Base-by-base conservation (phyloP, 2,888 invertebrate genomes). In the Microctonus hyperodae region DNA sequence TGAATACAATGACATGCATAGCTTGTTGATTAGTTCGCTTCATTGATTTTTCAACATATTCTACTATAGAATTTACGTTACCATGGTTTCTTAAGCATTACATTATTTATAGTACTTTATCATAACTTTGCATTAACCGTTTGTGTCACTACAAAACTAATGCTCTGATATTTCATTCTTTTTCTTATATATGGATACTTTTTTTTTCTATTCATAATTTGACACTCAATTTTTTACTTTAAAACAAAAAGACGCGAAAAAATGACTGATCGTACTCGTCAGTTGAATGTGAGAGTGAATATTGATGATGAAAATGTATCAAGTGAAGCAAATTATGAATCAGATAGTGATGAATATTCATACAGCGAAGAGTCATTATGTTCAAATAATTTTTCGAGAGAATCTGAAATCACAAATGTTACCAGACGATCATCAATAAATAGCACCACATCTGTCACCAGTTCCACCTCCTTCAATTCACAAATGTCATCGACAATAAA, bases 331-430 rank as follows among this genome's bases (percentile, higher is more conserved):
- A 73, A 76, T 11, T 60, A 48, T 61, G 69, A 48, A 67, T 73
- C 28, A 33, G 58, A 22, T 22, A 76, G 78, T 33, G 66, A 73
- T 10, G 77, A 80, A 69, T 77, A 77, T 28, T 70, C 73, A 22
- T 81, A 81, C 31, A 72, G 70, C 25, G 76, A 71, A 7, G 80
- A 81, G 6, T 79, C 79, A 1, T 74, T 78, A 51, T 76, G 72
- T 58, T 79, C 79, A 0, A 77, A 78, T 6, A 72, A 72, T 37
- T 78, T 78, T 9, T 74, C 56, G 23, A 67, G 73, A 20, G 76
- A 77, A 9, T 78, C 77, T 1, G 76, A 77, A 55, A 64, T 70
- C 6, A 73, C 73, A n/a, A 75, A 76, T 60, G 72, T 72, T 4
- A 75, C 77, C 10, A 65, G 73, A 5, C 68, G 73, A 53, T 74